Evolutionary conservation across 1,140 invertebrate species (phyloP).

Genomic region (Lucilia sericata): DNA sequence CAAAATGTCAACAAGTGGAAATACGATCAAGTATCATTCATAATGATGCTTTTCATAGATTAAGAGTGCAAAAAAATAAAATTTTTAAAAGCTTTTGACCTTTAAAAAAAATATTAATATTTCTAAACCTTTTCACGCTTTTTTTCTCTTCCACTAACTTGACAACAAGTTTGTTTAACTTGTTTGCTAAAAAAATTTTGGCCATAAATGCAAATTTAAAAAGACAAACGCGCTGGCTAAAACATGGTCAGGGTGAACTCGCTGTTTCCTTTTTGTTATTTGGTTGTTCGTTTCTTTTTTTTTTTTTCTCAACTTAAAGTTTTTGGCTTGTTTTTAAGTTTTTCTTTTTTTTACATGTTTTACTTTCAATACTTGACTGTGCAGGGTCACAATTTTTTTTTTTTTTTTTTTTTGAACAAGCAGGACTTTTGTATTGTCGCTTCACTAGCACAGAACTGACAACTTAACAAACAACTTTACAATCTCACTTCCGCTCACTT

Average conservation of each 20-base stretch:
- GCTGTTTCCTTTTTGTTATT: neutral
- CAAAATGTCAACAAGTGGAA: neutral
- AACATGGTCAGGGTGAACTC: neutral
- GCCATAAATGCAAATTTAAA: neutral
- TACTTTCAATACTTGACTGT: neutral
- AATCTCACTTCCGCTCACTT: slow-evolving; percentile 30
- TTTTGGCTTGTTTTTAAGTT: too few species aligned
- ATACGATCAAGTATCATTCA: neutral
- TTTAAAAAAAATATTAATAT: neutral
- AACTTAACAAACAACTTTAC: slow-evolving; percentile 33
- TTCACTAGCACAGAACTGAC: slow-evolving; percentile 18
- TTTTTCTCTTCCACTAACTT: neutral
- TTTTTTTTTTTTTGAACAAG: neutral
- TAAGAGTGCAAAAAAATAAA: neutral
- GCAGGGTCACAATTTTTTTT: too few species aligned
- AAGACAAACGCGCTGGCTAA: neutral
- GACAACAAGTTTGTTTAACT: neutral
- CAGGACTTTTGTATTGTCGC: neutral
- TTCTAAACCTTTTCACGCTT: neutral
- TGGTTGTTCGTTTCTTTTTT: neutral
- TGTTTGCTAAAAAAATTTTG: neutral
- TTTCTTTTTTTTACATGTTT: neutral
- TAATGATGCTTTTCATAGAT: neutral
- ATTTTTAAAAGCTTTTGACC: neutral
- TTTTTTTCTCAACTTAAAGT: neutral